Conservation (phyloP, 2,888 invertebrate species). For the Diarsia dahlii region DNA sequence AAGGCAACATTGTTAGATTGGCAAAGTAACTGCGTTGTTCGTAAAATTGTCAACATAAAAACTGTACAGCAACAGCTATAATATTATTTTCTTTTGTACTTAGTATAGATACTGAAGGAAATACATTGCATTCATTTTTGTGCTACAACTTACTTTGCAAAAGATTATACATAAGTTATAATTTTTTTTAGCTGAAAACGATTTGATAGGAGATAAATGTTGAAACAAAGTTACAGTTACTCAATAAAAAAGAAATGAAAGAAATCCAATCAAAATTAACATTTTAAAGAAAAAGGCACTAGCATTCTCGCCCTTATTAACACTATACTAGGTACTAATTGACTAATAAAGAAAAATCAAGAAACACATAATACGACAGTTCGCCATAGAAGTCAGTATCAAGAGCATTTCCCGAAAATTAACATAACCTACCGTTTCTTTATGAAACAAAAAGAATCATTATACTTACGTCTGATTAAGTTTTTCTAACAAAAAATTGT, state of each 20-base stretch:
- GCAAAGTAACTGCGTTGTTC: conserved; percentile 26
- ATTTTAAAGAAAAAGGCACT: neutral
- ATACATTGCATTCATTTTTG: neutral
- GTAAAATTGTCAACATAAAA: conserved; percentile 32
- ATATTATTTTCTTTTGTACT: conserved; percentile 33
- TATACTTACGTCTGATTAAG: conserved; percentile 21
- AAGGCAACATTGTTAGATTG: conserved; percentile 17
- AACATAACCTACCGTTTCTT: conserved; percentile 11
- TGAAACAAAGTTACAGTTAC: too few relatives aligned
- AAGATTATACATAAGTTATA: neutral
- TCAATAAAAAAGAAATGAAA: neutral
- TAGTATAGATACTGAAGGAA: neutral
- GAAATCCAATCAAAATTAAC: neutral
- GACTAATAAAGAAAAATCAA: conserved; percentile 17
- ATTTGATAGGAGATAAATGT: neutral
- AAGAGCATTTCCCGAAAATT: conserved; percentile 31
- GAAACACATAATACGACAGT: conserved; percentile 5
- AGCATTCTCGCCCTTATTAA: neutral
- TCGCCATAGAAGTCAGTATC: neutral
- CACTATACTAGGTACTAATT: conserved; percentile 5
- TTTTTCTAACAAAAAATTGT: conserved; percentile 49
- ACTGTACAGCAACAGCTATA: conserved; percentile 22
- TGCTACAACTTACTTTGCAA: too few relatives aligned
- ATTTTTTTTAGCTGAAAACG: neutral
- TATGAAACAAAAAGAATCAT: conserved; percentile 18